Conservation (phyloP, 1,140 invertebrate species). For the Pseudomyrmex cubaensis region DNA sequence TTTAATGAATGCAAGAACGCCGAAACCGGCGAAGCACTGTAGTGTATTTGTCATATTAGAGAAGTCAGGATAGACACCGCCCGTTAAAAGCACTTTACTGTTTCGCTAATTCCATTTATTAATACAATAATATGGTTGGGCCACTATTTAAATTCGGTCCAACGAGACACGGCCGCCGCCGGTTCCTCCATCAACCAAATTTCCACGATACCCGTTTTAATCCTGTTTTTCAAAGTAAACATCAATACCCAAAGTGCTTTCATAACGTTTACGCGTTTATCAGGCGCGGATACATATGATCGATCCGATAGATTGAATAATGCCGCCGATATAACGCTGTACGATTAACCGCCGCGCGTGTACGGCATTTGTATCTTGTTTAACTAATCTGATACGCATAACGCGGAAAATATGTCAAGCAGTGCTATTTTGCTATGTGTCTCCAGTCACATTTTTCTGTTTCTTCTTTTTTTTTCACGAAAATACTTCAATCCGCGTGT, state of each 20-base stretch:
- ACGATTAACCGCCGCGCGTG: conserved; percentile 66
- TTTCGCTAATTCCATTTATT: conserved; percentile 82
- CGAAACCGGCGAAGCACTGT: conserved; percentile 68
- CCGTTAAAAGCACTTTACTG: conserved; percentile 84
- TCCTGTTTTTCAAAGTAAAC: conserved; percentile 69
- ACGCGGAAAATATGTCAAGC: conserved; percentile 29
- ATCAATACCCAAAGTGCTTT: conserved; percentile 69
- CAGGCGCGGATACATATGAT: conserved; percentile 67
- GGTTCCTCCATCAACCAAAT: conserved; percentile 52
- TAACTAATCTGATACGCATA: conserved; percentile 61
- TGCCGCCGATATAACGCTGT: conserved; percentile 68
- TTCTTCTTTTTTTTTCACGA: not conserved
- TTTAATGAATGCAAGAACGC: conserved; percentile 82
- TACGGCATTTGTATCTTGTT: conserved; percentile 56
- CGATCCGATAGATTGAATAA: conserved; percentile 71
- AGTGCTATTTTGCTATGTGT: conserved; percentile 33
- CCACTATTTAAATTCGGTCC: conserved; percentile 72
- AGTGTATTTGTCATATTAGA: conserved; percentile 82
- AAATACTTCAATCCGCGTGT: not conserved
- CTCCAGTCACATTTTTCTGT: not conserved
- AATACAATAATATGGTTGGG: conserved; percentile 73
- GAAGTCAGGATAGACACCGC: conserved; percentile 77
- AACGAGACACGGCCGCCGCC: conserved; percentile 54
- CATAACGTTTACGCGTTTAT: conserved; percentile 71
- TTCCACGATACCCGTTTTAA: conserved; percentile 64